phyloP scores from a whole-genome alignment of 2,113 vertebrate genomes.

The Triplophysa dalaica region DNA sequence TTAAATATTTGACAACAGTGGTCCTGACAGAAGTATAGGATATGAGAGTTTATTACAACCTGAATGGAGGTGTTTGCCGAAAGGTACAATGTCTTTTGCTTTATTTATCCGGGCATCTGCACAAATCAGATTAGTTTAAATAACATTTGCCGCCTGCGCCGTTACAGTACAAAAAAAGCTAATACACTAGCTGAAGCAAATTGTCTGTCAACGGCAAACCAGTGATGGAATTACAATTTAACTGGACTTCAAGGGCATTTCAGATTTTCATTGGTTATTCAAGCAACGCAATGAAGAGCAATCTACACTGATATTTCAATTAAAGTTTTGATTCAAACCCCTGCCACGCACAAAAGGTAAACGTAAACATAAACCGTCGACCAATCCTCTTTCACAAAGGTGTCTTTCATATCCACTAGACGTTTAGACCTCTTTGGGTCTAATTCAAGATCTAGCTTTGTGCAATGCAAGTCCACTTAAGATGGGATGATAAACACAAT shows the following conservation, averaged over 20 bases:
- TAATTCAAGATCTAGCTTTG: too few relatives aligned
- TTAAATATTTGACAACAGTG: too few relatives aligned
- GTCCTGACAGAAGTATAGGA: background rate
- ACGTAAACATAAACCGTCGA: background rate
- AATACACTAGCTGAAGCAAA: slow-evolving; percentile 37
- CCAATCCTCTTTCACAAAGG: too few relatives aligned
- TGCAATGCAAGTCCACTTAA: too few relatives aligned
- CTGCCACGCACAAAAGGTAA: background rate
- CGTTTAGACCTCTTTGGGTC: too few relatives aligned
- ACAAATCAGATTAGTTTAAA: slow-evolving; percentile 60
- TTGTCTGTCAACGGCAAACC: slow-evolving; percentile 27
- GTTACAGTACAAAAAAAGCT: slow-evolving; percentile 35
- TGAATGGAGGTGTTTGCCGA: slow-evolving; percentile 47
- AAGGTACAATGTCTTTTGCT: slow-evolving; percentile 46
- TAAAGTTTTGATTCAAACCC: slow-evolving; percentile 21
- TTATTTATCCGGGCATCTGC: slow-evolving; percentile 51
- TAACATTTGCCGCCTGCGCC: slow-evolving; percentile 51
- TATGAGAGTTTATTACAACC: slow-evolving; percentile 49
- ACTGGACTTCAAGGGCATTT: slow-evolving; percentile 46
- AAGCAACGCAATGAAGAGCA: slow-evolving; percentile 15
- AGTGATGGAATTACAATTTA: slow-evolving; percentile 41
- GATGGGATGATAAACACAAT: background rate
- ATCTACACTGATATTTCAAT: slow-evolving; percentile 47
- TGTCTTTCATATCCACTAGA: too few relatives aligned
- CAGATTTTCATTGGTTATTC: slow-evolving; percentile 22